These are phyloP conservation scores for Bos javanicus DNA, from an alignment of 2,113 vertebrate genomes.

Conservation along the genomic window DNA sequence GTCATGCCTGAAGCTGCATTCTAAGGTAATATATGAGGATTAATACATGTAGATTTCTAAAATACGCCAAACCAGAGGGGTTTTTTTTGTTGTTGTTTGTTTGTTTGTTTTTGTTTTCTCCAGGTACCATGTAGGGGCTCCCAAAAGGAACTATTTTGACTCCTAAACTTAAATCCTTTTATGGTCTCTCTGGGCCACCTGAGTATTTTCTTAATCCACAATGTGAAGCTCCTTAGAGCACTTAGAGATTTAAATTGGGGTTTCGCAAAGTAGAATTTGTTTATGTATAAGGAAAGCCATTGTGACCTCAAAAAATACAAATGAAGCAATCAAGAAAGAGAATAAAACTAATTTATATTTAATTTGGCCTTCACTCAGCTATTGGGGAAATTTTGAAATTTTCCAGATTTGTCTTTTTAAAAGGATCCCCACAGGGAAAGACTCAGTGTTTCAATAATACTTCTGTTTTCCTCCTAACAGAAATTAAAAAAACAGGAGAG, in stretches of 20 bases:
- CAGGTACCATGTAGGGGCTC: neutral
- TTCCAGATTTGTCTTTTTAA: neutral
- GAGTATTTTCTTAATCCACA: neutral
- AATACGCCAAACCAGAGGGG: neutral
- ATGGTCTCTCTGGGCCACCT: neutral
- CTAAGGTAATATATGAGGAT: neutral
- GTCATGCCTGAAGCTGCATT: neutral
- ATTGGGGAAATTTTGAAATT: neutral
- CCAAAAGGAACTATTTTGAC: neutral
- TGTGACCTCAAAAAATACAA: neutral
- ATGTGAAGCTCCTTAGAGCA: neutral
- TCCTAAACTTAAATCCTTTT: neutral
- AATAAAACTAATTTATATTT: conserved; percentile 10
- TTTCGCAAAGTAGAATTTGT: neutral
- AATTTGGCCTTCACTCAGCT: neutral
- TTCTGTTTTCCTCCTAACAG: neutral
- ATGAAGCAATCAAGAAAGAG: neutral
- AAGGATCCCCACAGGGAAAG: neutral
- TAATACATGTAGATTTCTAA: neutral
- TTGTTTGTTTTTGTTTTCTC: neutral
- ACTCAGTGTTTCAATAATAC: neutral
- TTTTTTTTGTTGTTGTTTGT: neutral
- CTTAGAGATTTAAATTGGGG: neutral
- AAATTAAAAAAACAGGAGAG: neutral
- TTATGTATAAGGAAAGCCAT: neutral